Percentiles rank a stretch among this genome's conserved stretches.
Conservation (phyloP, 2,113 vertebrate species). For the Python bivittatus region DNA sequence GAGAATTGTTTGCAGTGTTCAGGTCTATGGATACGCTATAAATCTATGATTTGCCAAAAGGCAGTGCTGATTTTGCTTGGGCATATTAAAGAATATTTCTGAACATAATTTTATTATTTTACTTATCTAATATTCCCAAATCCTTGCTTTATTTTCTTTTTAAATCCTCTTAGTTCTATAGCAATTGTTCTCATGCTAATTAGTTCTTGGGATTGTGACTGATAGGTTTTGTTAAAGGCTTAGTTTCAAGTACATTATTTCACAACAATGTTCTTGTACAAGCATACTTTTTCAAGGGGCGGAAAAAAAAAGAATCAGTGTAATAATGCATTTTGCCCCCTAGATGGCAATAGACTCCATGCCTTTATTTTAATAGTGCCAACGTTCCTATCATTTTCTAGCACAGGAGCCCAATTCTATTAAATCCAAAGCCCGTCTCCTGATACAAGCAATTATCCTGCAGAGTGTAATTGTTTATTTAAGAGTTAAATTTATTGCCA, state of each 20-base stretch:
- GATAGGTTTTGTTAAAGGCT: neutral
- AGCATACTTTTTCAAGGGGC: neutral
- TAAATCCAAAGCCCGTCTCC: neutral
- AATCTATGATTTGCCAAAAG: neutral
- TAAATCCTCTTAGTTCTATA: slow-evolving; percentile 65
- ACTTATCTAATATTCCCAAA: slow-evolving; percentile 18
- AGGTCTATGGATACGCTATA: neutral
- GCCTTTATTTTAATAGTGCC: slow-evolving; percentile 42
- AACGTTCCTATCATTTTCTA: slow-evolving; percentile 8
- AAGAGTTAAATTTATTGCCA: neutral
- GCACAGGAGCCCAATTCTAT: neutral
- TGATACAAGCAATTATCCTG: neutral
- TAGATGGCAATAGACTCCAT: slow-evolving; percentile 75
- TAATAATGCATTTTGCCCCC: slow-evolving; percentile 49
- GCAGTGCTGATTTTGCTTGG: slow-evolving; percentile 2
- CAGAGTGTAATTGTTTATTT: slow-evolving; percentile 18
- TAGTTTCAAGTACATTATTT: slow-evolving; percentile 43
- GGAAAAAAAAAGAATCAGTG: slow-evolving; percentile 6
- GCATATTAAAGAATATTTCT: slow-evolving; percentile 38
- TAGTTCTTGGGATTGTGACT: slow-evolving; percentile 44
- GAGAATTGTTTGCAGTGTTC: neutral
- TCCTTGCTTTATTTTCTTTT: slow-evolving; percentile 38
- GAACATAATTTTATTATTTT: neutral
- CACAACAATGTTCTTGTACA: neutral
- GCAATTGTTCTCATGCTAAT: slow-evolving; percentile 64